phyloP scores from a whole-genome alignment of 2,888 invertebrate genomes.

The Hetaerina titia region DNA sequence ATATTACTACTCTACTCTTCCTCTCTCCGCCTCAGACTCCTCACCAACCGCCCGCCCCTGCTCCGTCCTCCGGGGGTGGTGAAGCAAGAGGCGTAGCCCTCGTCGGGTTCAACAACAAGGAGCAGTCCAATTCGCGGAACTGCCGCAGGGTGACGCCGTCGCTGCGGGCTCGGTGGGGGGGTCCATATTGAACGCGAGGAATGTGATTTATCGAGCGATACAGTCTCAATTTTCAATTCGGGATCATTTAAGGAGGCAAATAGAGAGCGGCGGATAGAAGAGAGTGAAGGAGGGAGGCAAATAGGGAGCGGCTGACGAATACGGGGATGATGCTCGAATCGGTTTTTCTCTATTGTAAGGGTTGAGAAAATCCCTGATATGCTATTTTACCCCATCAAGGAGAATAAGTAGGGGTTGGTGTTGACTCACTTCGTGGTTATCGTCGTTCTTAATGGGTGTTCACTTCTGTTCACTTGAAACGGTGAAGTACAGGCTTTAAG shows the following conservation, averaged over 20 bases:
- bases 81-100: background rate
- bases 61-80: too few relatives aligned
- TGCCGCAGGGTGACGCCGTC: background rate
- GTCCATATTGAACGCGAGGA: constrained; percentile 7
- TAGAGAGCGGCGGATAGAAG: background rate
- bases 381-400: background rate
- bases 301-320: background rate
- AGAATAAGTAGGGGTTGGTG: too few relatives aligned
- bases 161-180: background rate
- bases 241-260: constrained; percentile 8
- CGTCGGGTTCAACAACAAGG: background rate
- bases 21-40: background rate
- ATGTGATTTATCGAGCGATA: background rate
- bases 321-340: background rate
- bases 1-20: background rate
- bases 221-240: background rate
- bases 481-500: too few relatives aligned
- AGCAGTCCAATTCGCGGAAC: background rate
- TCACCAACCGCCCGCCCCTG: background rate
- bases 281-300: too few relatives aligned
- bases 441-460: too few relatives aligned
- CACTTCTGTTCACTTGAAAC: too few relatives aligned
- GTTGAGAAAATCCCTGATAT: background rate
- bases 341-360: background rate
- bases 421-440: too few relatives aligned